Evolutionary conservation across 2,113 vertebrate species (phyloP).

Genomic region (Saccopteryx bilineata): DNA sequence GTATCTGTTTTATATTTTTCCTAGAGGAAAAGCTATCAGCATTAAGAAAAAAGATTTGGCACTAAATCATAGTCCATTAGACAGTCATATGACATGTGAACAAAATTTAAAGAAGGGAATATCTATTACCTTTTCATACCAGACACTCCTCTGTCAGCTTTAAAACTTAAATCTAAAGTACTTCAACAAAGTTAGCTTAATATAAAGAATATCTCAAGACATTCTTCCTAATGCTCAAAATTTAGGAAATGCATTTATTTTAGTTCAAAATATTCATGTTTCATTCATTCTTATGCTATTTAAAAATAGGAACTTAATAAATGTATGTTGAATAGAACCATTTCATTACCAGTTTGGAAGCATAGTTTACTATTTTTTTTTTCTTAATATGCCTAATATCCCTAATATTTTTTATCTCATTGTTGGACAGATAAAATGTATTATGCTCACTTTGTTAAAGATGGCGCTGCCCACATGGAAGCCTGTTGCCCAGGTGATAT

Average conservation of each 20-base stretch:
- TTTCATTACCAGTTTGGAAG: constrained; percentile 31
- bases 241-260: neutral
- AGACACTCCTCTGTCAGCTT: constrained; percentile 28
- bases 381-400: neutral
- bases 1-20: neutral
- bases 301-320: constrained; percentile 5
- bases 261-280: constrained; percentile 46
- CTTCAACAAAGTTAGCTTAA: constrained; percentile 47
- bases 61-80: neutral
- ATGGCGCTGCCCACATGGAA: too few relatives aligned
- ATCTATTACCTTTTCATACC: constrained; percentile 9
- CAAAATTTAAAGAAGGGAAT: constrained; percentile 62
- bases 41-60: neutral
- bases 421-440: too few relatives aligned
- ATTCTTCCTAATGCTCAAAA: neutral
- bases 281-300: constrained; percentile 18
- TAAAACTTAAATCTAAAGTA: constrained; percentile 25
- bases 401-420: neutral
- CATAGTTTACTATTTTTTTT: neutral
- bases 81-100: neutral
- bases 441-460: too few relatives aligned
- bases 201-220: neutral
- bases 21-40: neutral
- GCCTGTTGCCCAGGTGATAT: too few relatives aligned
- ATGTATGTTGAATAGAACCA: neutral